Conservation (phyloP, 2,113 vertebrate species). For the Hiodon tergisus region DNA sequence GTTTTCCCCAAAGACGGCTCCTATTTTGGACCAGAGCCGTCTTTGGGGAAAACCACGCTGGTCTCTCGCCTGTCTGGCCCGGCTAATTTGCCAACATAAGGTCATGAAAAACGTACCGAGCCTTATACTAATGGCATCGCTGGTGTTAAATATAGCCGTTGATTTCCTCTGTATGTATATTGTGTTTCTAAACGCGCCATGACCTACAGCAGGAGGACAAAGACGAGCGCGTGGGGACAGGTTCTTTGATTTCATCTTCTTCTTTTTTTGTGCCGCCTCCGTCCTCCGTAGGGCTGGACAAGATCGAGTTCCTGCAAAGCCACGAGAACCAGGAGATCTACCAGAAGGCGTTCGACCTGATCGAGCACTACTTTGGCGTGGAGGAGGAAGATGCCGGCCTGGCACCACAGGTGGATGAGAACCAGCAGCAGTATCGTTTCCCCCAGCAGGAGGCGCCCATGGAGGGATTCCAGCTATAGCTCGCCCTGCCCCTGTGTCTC, state of each 20-base stretch:
- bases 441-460: conserved; percentile 91
- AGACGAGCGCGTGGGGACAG: too few relatives aligned
- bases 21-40: too few relatives aligned
- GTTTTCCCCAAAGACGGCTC: too few relatives aligned
- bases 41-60: too few relatives aligned
- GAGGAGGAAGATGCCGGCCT: conserved; percentile 83
- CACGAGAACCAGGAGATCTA: conserved; percentile 99
- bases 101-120: too few relatives aligned
- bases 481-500: conserved; percentile 31
- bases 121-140: too few relatives aligned
- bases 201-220: too few relatives aligned
- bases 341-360: conserved; percentile 96
- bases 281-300: conserved; percentile 76
- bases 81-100: too few relatives aligned
- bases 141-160: too few relatives aligned
- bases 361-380: conserved; percentile 95
- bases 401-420: conserved; percentile 88
- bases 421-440: conserved; percentile 95
- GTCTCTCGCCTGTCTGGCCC: too few relatives aligned
- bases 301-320: conserved; percentile 97
- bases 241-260: background rate
- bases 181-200: too few relatives aligned
- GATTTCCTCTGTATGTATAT: too few relatives aligned
- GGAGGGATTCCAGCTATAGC: conserved; percentile 96
- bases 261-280: background rate